Conservation (phyloP, 2,113 vertebrate species). For the Tenrec ecaudatus region DNA sequence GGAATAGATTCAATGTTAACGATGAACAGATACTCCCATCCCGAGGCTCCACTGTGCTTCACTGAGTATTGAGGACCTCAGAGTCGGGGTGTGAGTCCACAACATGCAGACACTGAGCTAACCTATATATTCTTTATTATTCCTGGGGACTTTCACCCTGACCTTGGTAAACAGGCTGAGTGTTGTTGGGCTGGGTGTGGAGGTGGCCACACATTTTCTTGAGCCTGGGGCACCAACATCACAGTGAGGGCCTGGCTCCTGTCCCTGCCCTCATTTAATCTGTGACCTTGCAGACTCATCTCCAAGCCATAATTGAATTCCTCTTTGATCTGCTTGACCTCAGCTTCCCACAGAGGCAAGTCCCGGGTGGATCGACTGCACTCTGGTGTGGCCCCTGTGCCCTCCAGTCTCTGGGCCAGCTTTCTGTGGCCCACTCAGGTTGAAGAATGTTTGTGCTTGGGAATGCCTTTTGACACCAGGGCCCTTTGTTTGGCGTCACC, state of each 20-base stretch:
- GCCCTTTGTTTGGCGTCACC: too few species aligned
- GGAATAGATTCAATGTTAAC: conserved; percentile 48
- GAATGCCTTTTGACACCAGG: not conserved
- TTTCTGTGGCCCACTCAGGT: not conserved
- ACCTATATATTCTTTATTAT: not conserved
- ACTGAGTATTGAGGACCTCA: not conserved
- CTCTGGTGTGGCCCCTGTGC: not conserved
- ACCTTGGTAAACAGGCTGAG: not conserved
- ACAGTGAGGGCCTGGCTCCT: not conserved
- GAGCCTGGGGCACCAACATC: not conserved
- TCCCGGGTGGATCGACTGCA: not conserved
- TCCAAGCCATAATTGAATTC: conserved; percentile 68
- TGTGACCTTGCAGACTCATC: not conserved
- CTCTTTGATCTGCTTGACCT: conserved; percentile 57
- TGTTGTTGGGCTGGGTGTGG: not conserved
- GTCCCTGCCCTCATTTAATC: conserved; percentile 32
- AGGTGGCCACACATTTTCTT: fast-evolving
- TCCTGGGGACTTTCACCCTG: not conserved
- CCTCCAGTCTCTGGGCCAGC: not conserved
- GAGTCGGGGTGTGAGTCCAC: not conserved
- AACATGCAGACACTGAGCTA: not conserved
- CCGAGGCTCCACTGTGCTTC: not conserved
- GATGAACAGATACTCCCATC: conserved; percentile 36
- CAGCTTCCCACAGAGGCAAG: not conserved
- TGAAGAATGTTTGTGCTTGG: not conserved